These are phyloP conservation scores for Gnatocerus cornutus DNA, from an alignment of 2,888 invertebrate genomes.

Conservation along the genomic window DNA sequence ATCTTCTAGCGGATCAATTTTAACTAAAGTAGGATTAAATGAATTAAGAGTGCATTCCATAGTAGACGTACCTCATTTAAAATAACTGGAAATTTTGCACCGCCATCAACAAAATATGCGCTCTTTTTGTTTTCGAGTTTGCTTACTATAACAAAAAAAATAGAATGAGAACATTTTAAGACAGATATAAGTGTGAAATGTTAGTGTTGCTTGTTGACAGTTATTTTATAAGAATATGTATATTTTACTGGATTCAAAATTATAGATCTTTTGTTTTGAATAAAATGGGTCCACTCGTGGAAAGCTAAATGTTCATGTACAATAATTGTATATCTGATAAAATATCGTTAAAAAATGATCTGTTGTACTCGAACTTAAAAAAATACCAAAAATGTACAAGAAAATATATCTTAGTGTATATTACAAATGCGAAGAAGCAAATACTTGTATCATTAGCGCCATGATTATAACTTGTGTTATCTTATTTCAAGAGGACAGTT, in stretches of 20 bases:
- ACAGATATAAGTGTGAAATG: conserved; percentile 52
- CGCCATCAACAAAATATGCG: conserved; percentile 45
- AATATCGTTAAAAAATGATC: conserved; percentile 44
- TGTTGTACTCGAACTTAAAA: conserved; percentile 45
- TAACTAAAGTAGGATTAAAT: conserved; percentile 70
- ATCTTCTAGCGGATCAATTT: conserved; percentile 96
- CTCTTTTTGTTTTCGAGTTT: conserved; percentile 48
- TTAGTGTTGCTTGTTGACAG: conserved; percentile 50
- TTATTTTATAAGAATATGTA: conserved; percentile 41
- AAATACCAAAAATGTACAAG: conserved; percentile 36
- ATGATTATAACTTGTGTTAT: conserved; percentile 37
- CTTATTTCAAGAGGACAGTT: conserved; percentile 29
- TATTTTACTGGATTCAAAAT: conserved; percentile 30
- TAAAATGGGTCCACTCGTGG: conserved; percentile 46
- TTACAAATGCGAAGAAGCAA: conserved; percentile 30
- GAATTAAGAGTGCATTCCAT: conserved; percentile 50
- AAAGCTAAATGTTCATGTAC: conserved; percentile 43
- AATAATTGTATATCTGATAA: conserved; percentile 42
- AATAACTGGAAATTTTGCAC: conserved; percentile 48
- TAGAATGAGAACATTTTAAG: conserved; percentile 43
- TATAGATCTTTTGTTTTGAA: conserved; percentile 36
- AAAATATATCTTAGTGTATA: conserved; percentile 45
- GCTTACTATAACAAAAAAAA: conserved; percentile 33
- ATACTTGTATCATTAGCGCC: conserved; percentile 43
- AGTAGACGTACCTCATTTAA: conserved; percentile 34